Evolutionary conservation across 2,113 vertebrate genomes (phyloP), one percentile per base, ranked within the genome.

Genomic region (Natator depressus): DNA sequence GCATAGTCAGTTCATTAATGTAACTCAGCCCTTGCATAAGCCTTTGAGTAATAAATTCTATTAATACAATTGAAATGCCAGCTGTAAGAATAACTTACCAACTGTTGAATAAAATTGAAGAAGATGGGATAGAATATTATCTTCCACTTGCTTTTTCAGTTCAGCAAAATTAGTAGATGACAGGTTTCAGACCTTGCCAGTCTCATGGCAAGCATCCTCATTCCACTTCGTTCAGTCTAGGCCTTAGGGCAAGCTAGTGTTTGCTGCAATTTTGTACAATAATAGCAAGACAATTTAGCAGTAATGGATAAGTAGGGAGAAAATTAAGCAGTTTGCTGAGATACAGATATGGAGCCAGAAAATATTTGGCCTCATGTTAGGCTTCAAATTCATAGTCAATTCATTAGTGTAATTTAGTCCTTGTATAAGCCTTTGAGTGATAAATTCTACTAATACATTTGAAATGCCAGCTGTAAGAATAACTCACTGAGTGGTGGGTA

Each of bases 371-470:
- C 85, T 98, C 94, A 91, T 97, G 94, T 97, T 98, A 94, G 62
- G 85, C 89, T 98, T 98, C 95, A 97, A 97, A 98, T 98, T 98
- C 97, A 98, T 96, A 97, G 96, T 97, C 96, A 98, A 98, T 98
- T 98, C 97, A 98, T 98, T 98, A 98, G 95, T 89, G 93, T 97
- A 98, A 98, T 98, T 98, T 98, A 97, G 97, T 93, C 89, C 85
- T 96, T 98, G 92, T 86, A 92, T 95, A 97, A 97, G 89, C 87
- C 88, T 98, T 96, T 97, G 94, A 97, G 94, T 97, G 96, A 98
- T 98, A 97, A 98, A 98, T 98, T 97, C 96, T 96, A 81, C 96
- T 97, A 96, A 97, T 96, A 97, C 50, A 84, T 98, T 97, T 95
- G 90, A 98, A 98, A 98, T 96, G 88, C 92, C 97, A 98, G 78